A percentile compares a stretch with the other conserved stretches of the same genome.
phyloP scores from a whole-genome alignment of 2,113 vertebrate genomes.

The Oryzias celebensis region DNA sequence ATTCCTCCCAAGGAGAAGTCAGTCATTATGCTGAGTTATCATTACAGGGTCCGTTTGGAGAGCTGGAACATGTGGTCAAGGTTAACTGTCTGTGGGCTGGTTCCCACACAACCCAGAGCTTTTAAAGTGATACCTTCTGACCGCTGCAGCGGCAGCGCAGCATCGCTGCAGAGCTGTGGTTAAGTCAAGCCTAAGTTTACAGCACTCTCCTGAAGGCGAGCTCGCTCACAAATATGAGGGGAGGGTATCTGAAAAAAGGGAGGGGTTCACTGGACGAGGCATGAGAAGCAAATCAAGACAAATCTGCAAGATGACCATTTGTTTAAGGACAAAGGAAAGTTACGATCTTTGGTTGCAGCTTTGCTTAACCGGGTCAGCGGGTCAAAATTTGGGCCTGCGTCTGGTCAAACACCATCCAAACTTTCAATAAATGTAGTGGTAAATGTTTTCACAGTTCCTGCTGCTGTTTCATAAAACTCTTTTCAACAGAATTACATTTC shows the following conservation, averaged over 20 bases:
- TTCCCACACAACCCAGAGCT: slow-evolving; percentile 67
- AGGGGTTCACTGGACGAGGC: no score
- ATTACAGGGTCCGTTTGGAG: slow-evolving; percentile 68
- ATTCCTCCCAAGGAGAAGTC: slow-evolving; percentile 66
- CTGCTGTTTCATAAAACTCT: no score
- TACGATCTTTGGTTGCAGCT: slow-evolving; percentile 22
- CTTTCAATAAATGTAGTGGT: background rate
- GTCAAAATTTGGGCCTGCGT: slow-evolving; percentile 29
- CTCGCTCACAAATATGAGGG: background rate
- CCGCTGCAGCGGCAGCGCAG: slow-evolving; percentile 18
- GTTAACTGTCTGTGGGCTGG: slow-evolving; percentile 69
- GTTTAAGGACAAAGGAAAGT: slow-evolving; percentile 30
- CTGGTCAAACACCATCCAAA: slow-evolving; percentile 15
- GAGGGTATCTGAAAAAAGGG: no score
- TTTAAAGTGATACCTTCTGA: slow-evolving; percentile 44
- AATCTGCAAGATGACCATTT: slow-evolving; percentile 14
- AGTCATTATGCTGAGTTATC: slow-evolving; percentile 68
- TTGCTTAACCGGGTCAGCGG: slow-evolving; percentile 22
- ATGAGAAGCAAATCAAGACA: slow-evolving; percentile 5
- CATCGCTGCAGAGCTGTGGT: slow-evolving; percentile 1
- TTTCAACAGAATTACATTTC: no score
- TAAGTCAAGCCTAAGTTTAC: slow-evolving; percentile 34
- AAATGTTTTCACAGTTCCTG: no score
- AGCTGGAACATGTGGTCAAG: slow-evolving; percentile 75
- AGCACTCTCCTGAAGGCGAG: background rate